Evolutionary conservation across 1,140 invertebrate genomes (phyloP).

Genomic region (Drosophila ironensis): DNA sequence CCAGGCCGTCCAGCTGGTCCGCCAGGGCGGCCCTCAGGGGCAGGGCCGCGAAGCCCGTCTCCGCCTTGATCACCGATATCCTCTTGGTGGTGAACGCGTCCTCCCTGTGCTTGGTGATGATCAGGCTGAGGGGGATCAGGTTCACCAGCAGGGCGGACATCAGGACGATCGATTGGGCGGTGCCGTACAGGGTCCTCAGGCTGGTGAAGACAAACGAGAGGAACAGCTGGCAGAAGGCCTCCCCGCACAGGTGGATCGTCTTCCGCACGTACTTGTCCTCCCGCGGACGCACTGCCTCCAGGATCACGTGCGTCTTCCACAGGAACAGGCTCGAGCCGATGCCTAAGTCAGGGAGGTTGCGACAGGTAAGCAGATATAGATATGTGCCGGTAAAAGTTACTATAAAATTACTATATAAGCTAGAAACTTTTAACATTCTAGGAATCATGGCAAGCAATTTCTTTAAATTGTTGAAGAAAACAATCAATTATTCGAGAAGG

Average conservation of each 20-base stretch:
- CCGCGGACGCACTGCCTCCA: slow-evolving; percentile 77
- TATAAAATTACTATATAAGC: too few relatives aligned
- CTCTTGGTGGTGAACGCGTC: slow-evolving; percentile 75
- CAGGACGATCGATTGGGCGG: slow-evolving; percentile 72
- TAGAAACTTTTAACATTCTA: too few relatives aligned
- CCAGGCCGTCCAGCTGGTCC: slow-evolving; percentile 75
- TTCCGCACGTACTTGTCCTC: slow-evolving; percentile 80
- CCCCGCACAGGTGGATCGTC: slow-evolving; percentile 75
- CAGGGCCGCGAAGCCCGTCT: slow-evolving; percentile 56
- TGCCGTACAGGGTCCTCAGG: slow-evolving; percentile 75
- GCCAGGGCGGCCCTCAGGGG: slow-evolving; percentile 59
- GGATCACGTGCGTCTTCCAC: slow-evolving; percentile 78
- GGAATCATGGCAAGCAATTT: too few relatives aligned
- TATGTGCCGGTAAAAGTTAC: too few relatives aligned
- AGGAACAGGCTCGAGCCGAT: slow-evolving; percentile 74
- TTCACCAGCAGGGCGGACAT: slow-evolving; percentile 78
- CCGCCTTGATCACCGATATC: slow-evolving; percentile 76
- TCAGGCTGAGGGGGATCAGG: slow-evolving; percentile 74
- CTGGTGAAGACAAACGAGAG: slow-evolving; percentile 80
- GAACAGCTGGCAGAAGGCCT: slow-evolving; percentile 79
- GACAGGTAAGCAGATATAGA: too few relatives aligned
- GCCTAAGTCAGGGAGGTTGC: slow-evolving; percentile 27
- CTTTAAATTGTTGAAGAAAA: too few relatives aligned
- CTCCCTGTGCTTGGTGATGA: slow-evolving; percentile 78
- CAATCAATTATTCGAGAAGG: too few relatives aligned